Evolutionary conservation across 2,888 invertebrate species (phyloP).

Genomic region (Baccha elongata): DNA sequence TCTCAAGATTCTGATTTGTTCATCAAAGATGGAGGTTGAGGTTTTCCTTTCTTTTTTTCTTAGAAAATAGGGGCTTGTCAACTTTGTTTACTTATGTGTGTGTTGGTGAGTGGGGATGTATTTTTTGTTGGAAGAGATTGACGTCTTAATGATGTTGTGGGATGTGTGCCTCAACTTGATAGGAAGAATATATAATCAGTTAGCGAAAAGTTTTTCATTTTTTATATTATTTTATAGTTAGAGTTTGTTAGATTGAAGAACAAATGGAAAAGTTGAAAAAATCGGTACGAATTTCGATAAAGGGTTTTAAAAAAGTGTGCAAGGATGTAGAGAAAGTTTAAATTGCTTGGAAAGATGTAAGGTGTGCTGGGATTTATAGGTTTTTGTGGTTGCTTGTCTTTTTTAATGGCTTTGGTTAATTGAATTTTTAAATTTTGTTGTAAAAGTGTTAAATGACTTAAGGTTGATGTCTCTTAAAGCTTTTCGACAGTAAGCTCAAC

Average conservation of each 20-base stretch:
- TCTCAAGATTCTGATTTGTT: conserved; percentile 60
- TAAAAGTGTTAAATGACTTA: conserved; percentile 45
- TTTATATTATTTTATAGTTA: neutral
- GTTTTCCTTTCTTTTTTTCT: neutral
- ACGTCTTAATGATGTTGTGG: conserved; percentile 75
- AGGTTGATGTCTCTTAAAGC: conserved; percentile 41
- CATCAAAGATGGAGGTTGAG: conserved; percentile 13
- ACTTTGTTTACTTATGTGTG: conserved; percentile 4
- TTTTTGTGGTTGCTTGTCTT: neutral
- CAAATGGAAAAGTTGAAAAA: neutral
- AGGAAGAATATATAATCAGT: conserved; percentile 46
- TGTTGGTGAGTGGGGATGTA: neutral
- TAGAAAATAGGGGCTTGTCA: conserved; percentile 42
- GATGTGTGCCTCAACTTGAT: conserved; percentile 60
- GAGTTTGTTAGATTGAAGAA: neutral
- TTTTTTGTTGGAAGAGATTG: conserved; percentile 25
- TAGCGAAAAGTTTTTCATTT: conserved; percentile 28
- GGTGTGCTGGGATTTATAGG: conserved; percentile 16
- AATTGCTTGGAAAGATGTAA: conserved; percentile 20
- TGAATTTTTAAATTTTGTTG: conserved; percentile 57
- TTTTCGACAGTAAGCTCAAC: no score
- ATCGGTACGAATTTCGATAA: conserved; percentile 4
- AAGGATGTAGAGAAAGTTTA: neutral
- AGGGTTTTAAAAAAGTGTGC: conserved; percentile 3
- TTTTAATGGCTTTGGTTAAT: conserved; percentile 46